A percentile compares a stretch with the other conserved stretches of the same genome.
These are phyloP conservation scores for Morus bassanus DNA, from an alignment of 2,797 vertebrate species.

Conservation along the genomic window DNA sequence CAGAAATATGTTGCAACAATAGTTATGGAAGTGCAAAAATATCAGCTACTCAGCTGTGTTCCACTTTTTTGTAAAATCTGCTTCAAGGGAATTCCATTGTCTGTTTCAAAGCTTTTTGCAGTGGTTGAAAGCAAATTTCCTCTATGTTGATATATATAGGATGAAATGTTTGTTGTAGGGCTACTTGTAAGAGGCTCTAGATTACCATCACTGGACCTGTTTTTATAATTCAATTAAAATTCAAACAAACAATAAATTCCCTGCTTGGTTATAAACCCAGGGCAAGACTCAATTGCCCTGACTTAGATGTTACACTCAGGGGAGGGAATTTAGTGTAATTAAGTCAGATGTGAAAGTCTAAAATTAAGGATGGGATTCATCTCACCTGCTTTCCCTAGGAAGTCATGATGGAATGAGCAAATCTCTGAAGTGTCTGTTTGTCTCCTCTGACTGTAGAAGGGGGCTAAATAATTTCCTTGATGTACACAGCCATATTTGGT, in stretches of 20 bases:
- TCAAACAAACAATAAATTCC: not conserved
- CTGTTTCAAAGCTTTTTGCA: not conserved
- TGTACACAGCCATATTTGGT: not conserved
- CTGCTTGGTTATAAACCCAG: not conserved
- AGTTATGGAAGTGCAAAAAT: not conserved
- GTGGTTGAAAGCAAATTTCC: not conserved
- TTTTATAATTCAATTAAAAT: constrained; percentile 30
- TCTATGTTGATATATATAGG: not conserved
- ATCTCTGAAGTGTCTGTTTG: not conserved
- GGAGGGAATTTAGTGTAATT: not conserved
- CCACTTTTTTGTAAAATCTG: not conserved
- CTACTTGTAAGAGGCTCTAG: not conserved
- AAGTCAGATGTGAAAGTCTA: not conserved
- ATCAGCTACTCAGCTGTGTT: not conserved
- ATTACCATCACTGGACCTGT: not conserved
- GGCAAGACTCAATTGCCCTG: not conserved
- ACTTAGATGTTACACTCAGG: not conserved
- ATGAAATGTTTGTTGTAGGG: not conserved
- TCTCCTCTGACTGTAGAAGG: not conserved
- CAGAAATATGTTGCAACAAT: not conserved
- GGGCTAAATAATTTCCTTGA: not conserved
- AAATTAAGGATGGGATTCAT: constrained; percentile 1
- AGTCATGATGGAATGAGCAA: not conserved
- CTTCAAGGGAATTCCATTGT: not conserved
- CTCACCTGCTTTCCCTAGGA: not conserved